These are phyloP conservation scores for Acanthosepion pharaonis DNA, from an alignment of 2,888 invertebrate species.

Conservation along the genomic window DNA sequence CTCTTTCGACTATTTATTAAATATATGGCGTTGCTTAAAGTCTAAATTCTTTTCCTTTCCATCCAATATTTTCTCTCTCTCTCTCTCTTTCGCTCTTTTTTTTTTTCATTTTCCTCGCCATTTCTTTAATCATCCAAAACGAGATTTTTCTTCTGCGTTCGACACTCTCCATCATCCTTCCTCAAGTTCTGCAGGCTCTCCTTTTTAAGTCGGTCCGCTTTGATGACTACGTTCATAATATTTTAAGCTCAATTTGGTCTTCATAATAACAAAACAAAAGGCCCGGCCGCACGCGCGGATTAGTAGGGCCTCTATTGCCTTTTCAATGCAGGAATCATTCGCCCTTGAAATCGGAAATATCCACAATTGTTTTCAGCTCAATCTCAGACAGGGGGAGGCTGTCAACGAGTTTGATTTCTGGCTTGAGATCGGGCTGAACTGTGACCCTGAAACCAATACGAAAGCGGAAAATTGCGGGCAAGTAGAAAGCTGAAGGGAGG, in stretches of 20 bases:
- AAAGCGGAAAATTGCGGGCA: neutral
- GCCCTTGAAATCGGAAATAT: constrained; percentile 21
- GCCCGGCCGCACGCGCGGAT: neutral
- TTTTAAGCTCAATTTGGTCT: constrained; percentile 14
- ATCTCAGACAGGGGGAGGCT: neutral
- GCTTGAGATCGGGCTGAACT: neutral
- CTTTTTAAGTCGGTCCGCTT: neutral
- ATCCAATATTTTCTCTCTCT: neutral
- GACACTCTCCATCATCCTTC: constrained; percentile 33
- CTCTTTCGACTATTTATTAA: neutral
- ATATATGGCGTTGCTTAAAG: too few relatives aligned
- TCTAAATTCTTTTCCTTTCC: neutral
- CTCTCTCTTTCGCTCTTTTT: neutral
- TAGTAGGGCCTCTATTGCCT: neutral
- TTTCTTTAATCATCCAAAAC: neutral
- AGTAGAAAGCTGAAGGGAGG: neutral
- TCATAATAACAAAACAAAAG: constrained; percentile 11
- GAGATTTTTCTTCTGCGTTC: neutral
- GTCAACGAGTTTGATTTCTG: constrained; percentile 33
- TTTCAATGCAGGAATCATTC: constrained; percentile 11
- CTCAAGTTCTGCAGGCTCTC: neutral
- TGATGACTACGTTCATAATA: neutral
- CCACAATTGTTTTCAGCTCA: constrained; percentile 1
- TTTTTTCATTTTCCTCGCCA: neutral
- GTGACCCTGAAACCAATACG: constrained; percentile 33